Conservation (phyloP, 2,797 vertebrate species). For the Tinamus major region DNA sequence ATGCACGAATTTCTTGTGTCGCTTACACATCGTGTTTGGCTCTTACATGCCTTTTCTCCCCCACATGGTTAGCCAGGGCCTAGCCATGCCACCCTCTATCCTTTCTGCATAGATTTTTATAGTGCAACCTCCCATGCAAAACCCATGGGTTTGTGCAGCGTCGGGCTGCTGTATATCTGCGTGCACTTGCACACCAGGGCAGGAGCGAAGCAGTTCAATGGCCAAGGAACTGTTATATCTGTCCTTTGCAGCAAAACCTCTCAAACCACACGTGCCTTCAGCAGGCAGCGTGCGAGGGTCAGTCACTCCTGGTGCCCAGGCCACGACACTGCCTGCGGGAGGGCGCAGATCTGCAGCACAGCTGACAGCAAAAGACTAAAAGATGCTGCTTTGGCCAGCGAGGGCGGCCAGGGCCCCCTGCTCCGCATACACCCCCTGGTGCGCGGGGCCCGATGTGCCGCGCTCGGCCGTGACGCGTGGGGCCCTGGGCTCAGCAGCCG, state of each 20-base stretch:
- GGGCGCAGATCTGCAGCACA: background rate
- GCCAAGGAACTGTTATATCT: background rate
- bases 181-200: background rate
- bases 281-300: background rate
- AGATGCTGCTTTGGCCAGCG: background rate
- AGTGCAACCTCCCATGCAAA: background rate
- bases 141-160: accelerated
- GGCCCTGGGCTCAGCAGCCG: accelerated
- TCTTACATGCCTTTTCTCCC: too few species aligned
- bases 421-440: background rate
- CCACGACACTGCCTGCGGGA: background rate
- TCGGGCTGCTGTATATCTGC: background rate
- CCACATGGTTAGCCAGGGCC: background rate
- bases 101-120: background rate
- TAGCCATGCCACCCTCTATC: background rate
- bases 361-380: background rate
- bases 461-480: background rate
- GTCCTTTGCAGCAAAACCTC: background rate
- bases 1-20: background rate
- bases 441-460: background rate
- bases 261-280: background rate
- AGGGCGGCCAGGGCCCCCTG: accelerated
- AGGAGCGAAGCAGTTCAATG: background rate
- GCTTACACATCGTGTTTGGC: too few species aligned
- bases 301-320: accelerated